Evolutionary conservation across 2,113 vertebrate genomes (phyloP).

Genomic region (Pelecanus crispus): DNA sequence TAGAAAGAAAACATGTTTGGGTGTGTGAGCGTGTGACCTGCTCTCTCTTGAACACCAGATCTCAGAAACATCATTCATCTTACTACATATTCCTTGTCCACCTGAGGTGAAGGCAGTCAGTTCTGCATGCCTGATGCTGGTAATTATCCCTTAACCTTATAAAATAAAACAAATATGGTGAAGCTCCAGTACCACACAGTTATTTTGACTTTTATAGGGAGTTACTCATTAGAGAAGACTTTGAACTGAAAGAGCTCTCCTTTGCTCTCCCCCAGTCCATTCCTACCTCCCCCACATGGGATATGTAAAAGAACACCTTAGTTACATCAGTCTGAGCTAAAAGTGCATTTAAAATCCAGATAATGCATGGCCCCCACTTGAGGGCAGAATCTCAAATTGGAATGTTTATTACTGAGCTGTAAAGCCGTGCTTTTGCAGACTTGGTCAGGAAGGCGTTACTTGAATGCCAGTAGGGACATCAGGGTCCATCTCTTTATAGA

Average conservation of each 20-base stretch:
- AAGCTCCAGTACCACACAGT: not conserved
- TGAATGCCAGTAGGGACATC: not conserved
- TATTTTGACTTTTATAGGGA: not conserved
- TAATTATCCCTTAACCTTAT: not conserved
- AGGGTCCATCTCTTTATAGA: not conserved
- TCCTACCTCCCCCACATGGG: not conserved
- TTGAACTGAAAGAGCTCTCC: not conserved
- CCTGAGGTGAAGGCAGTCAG: not conserved
- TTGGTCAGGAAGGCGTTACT: not conserved
- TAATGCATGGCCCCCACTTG: not conserved
- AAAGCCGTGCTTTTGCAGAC: conserved; percentile 4
- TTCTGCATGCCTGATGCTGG: not conserved
- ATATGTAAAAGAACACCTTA: not conserved
- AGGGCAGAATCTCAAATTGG: not conserved
- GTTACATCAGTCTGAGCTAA: not conserved
- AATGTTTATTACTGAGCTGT: conserved; percentile 15
- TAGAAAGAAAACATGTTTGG: not conserved
- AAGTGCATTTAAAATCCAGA: conserved; percentile 21
- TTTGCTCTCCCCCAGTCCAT: not conserved
- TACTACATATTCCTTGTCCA: not conserved
- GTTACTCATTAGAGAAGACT: not conserved
- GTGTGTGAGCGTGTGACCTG: not conserved
- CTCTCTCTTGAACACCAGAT: not conserved
- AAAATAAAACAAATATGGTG: not conserved
- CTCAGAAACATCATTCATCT: not conserved